Conservation (phyloP, 2,797 vertebrate genomes). For the Clarias laeviceps region DNA sequence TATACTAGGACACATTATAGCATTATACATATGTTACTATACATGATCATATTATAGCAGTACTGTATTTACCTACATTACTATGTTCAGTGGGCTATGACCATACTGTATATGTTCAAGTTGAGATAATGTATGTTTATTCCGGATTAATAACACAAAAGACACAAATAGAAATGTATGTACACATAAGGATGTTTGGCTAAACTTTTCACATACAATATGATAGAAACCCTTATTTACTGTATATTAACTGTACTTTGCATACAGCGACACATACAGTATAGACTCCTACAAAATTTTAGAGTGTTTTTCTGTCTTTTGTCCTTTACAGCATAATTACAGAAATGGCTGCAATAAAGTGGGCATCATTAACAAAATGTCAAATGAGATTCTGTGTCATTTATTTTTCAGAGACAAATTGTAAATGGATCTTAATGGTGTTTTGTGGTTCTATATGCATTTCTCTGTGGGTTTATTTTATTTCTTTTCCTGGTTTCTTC, state of each 20-base stretch:
- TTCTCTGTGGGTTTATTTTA: background rate
- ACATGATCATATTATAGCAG: no score
- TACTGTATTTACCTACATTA: background rate
- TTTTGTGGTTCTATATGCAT: background rate
- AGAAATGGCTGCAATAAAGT: constrained; percentile 32
- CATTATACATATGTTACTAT: background rate
- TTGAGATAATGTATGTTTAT: background rate
- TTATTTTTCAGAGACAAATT: background rate
- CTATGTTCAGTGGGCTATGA: background rate
- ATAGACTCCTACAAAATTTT: background rate
- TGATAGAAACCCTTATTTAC: background rate
- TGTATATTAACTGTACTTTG: background rate
- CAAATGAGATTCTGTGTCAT: constrained; percentile 18
- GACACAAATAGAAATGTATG: background rate
- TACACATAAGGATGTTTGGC: background rate
- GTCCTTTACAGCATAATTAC: constrained; percentile 27
- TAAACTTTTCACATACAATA: background rate
- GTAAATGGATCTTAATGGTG: constrained; percentile 1
- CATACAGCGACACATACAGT: background rate
- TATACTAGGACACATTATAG: background rate
- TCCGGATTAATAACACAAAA: background rate
- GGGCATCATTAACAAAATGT: constrained; percentile 44
- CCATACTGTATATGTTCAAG: background rate
- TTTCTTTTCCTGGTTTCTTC: background rate
- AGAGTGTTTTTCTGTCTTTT: constrained; percentile 24